Evolutionary conservation across 2,888 invertebrate genomes (phyloP).

Genomic region (Lissonota sp.): DNA sequence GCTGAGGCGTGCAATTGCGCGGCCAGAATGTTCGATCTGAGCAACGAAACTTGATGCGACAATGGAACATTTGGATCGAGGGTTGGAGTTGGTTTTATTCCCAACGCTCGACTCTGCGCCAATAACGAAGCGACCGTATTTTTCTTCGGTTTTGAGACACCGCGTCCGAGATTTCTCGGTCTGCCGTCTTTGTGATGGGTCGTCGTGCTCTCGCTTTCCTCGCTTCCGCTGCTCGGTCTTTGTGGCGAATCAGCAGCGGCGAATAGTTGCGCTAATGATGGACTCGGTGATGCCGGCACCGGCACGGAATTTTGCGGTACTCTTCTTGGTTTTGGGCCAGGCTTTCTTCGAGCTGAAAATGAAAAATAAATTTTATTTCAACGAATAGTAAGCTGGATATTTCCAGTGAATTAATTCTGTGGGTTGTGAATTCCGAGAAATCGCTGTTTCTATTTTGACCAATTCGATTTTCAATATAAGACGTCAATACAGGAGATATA

Average conservation of each 20-base stretch:
- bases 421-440: too few species aligned
- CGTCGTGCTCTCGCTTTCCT: constrained; percentile 86
- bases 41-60: constrained; percentile 86
- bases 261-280: constrained; percentile 86
- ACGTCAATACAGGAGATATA: too few species aligned
- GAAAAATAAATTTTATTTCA: not conserved
- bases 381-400: too few species aligned
- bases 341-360: constrained; percentile 88
- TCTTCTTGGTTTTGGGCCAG: constrained; percentile 89
- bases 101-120: constrained; percentile 93
- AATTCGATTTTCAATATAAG: too few species aligned
- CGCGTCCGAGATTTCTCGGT: constrained; percentile 93
- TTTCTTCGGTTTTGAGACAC: constrained; percentile 96
- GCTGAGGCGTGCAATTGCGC: constrained; percentile 85
- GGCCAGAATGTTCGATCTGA: constrained; percentile 87
- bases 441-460: too few species aligned
- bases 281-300: constrained; percentile 85
- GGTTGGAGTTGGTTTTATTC: constrained; percentile 89
- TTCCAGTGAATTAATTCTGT: too few species aligned
- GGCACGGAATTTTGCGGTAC: constrained; percentile 85
- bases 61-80: constrained; percentile 85
- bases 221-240: constrained; percentile 87
- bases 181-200: constrained; percentile 89
- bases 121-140: constrained; percentile 95
- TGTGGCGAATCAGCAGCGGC: constrained; percentile 87